Percentiles rank a stretch among this genome's conserved stretches.
Conservation (phyloP, 2,113 vertebrate species). For the Archocentrus centrarchus region DNA sequence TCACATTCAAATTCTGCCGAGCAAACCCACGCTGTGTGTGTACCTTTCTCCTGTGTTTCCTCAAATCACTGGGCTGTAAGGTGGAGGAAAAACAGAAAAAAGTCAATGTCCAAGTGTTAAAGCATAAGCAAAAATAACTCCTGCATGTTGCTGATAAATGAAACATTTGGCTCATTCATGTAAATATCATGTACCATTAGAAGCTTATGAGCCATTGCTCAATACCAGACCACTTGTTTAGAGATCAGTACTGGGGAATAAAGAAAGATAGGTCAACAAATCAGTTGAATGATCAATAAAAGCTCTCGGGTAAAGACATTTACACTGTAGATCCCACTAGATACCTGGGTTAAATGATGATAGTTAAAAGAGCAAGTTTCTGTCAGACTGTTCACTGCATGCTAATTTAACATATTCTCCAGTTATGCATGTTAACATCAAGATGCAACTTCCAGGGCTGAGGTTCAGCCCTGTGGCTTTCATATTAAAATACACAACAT, state of each 20-base stretch:
- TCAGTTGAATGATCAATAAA: slow-evolving; percentile 49
- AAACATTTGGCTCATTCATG: slow-evolving; percentile 20
- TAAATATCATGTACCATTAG: slow-evolving; percentile 27
- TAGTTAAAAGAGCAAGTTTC: background rate
- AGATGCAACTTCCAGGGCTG: background rate
- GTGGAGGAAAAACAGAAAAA: slow-evolving; percentile 15
- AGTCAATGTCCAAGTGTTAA: background rate
- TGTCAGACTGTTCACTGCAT: background rate
- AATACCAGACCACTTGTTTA: background rate
- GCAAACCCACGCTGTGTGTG: slow-evolving; percentile 20
- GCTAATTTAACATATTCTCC: background rate
- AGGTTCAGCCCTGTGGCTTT: background rate
- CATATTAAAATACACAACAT: background rate
- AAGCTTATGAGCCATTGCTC: background rate
- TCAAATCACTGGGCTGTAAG: slow-evolving; percentile 93
- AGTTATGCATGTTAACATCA: background rate
- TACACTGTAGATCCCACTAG: background rate
- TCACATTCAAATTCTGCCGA: background rate
- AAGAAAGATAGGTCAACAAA: slow-evolving; percentile 27
- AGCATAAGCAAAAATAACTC: background rate
- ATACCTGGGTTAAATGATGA: background rate
- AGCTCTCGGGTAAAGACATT: background rate
- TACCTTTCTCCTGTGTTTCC: slow-evolving; percentile 99
- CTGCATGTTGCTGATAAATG: background rate
- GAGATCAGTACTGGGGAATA: slow-evolving; percentile 22